Conservation (phyloP, 30 jellyfish, hydroid and myxozoan genomes). For the Hydractinia symbiolongicarpus region DNA sequence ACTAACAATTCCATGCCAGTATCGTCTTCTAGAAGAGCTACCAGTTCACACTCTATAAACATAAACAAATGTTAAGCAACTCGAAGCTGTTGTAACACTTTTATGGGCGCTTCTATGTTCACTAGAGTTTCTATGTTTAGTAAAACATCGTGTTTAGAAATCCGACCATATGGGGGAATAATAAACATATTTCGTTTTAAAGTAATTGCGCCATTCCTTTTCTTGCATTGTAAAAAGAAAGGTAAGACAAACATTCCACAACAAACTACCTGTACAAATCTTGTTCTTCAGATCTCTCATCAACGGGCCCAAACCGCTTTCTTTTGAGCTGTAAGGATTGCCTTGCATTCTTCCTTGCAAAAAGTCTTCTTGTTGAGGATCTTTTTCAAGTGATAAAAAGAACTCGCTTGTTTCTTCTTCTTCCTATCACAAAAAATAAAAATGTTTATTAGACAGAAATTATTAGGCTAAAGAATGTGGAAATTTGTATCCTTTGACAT, state of each 20-base stretch:
- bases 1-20: conserved; percentile 97
- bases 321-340: conserved; percentile 87
- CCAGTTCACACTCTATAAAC: conserved; percentile 71
- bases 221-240: neutral
- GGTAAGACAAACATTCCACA: neutral
- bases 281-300: conserved; percentile 85
- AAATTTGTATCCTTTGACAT: no score
- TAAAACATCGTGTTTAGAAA: no score
- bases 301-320: conserved; percentile 63
- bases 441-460: no score
- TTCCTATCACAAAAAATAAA: conserved; percentile 17
- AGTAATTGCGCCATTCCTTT: neutral
- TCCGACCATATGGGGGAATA: no score
- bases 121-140: no score
- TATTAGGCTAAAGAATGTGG: no score
- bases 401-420: conserved; percentile 77
- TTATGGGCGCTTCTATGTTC: no score
- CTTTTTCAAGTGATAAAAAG: conserved; percentile 76
- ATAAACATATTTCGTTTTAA: no score
- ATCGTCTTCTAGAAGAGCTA: conserved; percentile 89
- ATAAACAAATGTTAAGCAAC: neutral
- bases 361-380: conserved; percentile 92
- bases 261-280: conserved; percentile 78
- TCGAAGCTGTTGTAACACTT: no score
- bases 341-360: conserved; percentile 97